Evolutionary conservation across 2,113 vertebrate genomes (phyloP).

Genomic region (Caranx melampygus): DNA sequence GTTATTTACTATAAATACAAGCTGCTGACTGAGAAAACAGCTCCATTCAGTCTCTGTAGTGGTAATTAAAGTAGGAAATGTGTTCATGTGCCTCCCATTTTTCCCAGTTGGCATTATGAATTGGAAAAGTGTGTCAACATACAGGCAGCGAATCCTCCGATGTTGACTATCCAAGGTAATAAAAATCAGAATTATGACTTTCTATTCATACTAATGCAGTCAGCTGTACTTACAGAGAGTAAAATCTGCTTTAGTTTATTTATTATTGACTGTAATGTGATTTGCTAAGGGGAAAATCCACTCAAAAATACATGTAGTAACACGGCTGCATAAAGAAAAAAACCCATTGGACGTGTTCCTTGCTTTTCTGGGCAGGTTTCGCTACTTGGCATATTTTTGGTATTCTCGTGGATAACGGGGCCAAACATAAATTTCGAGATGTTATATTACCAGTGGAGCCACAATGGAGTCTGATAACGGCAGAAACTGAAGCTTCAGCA

Average conservation of each 20-base stretch:
- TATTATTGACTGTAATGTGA: conserved; percentile 65
- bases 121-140: conserved; percentile 76
- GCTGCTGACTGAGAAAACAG: conserved; percentile 53
- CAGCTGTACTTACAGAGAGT: conserved; percentile 65
- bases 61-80: conserved; percentile 72
- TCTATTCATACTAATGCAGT: conserved; percentile 67
- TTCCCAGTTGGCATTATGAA: conserved; percentile 69
- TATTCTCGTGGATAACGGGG: conserved; percentile 55
- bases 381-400: conserved; percentile 58
- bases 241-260: conserved; percentile 72
- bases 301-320: conserved; percentile 58
- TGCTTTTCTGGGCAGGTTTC: conserved; percentile 64
- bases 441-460: conserved; percentile 41
- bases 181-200: conserved; percentile 65
- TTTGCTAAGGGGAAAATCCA: conserved; percentile 67
- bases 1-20: conserved; percentile 66
- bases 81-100: conserved; percentile 58
- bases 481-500: conserved; percentile 30
- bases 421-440: conserved; percentile 48
- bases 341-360: conserved; percentile 49
- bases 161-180: conserved; percentile 74
- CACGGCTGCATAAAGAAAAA: conserved; percentile 37
- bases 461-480: conserved; percentile 34
- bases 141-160: conserved; percentile 62
- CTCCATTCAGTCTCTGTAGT: conserved; percentile 60